Evolutionary conservation across 2,888 invertebrate genomes (phyloP), one percentile per base, ranked within the genome.

Genomic region (Oxycera nigricornis): DNA sequence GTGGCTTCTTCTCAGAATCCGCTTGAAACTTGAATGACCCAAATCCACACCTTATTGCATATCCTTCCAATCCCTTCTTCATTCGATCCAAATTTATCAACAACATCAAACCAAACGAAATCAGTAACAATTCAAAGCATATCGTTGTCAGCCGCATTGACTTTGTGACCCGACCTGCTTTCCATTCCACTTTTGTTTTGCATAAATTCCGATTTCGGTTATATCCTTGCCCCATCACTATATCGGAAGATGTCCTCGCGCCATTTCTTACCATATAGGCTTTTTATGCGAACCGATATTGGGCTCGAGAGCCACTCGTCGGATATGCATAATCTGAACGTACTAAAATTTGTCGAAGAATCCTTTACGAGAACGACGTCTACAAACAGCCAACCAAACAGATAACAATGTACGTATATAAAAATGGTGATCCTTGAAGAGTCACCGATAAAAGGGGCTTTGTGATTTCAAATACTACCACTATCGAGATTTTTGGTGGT

Each of bases 151-250:
- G 11, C 41, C 35, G 24, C 24, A 65, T 39, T 65, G 65, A 65
- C 41, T 65, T 65, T 65, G 20, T 9, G 39, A 7, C 65, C 41
- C 4, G 11, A 41, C 14, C 41, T 26, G 65, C 39, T 39, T 41
- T 65, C 65, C 41, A 65, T 65, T 65, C 65, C 22, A 35, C 35
- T 39, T 39, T 65, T 41, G 65, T 65, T 65, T 41, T 65, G 41
- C 65, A 65, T 65, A 65, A 39, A 65, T 65, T 26, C 20, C 41
- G 41, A 65, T 65, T 22, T 39, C 24, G 30, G 59, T 26, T 7
- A 30, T 65, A 39, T 65, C 30, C 41, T 65, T 22, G 39, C 4
- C 2, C 6, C 1, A 24, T 20, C 17, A 22, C 9, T 1, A 55
- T 55, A 2, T 11, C 50, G 9, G 4, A 7, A 24, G 6, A 14